A percentile compares a stretch with the other conserved stretches of the same genome.
Conservation (phyloP, 2,797 vertebrate species). For the Semaprochilodus insignis region DNA sequence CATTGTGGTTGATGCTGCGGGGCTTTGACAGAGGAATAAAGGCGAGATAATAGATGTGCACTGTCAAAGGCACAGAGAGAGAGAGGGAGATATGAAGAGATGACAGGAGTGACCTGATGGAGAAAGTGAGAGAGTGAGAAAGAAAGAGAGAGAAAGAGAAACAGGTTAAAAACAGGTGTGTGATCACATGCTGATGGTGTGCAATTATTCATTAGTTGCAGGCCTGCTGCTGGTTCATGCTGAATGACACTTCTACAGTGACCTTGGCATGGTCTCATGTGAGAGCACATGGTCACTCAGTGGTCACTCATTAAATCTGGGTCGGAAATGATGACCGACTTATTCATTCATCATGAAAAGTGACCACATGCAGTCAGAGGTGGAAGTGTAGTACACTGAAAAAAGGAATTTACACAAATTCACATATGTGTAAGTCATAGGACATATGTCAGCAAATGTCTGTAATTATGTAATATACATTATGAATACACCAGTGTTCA, state of each 20-base stretch:
- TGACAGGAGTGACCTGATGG: constrained; percentile 53
- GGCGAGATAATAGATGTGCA: constrained; percentile 48
- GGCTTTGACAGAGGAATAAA: constrained; percentile 37
- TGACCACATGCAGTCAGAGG: background rate
- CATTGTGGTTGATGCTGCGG: constrained; percentile 20
- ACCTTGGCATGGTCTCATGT: constrained; percentile 83
- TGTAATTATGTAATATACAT: too few species aligned
- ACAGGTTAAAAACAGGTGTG: constrained; percentile 50
- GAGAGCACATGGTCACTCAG: constrained; percentile 82
- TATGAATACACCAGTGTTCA: too few species aligned
- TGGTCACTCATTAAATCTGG: constrained; percentile 66
- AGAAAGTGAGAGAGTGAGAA: background rate
- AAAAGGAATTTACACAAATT: background rate
- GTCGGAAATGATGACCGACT: constrained; percentile 58
- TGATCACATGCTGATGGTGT: constrained; percentile 56
- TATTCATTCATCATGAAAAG: constrained; percentile 7
- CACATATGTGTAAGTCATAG: background rate
- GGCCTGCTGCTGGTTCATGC: constrained; percentile 57
- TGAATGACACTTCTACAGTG: constrained; percentile 63
- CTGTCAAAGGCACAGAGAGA: constrained; percentile 38
- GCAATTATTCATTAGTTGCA: constrained; percentile 64
- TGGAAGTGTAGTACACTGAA: background rate
- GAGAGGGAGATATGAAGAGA: constrained; percentile 30
- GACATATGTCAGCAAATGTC: too few species aligned
- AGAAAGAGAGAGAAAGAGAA: constrained; percentile 35